Evolutionary conservation across 1,140 invertebrate genomes (phyloP), one percentile per base, ranked within the genome.

Genomic region (Leguminivora glycinivorella): DNA sequence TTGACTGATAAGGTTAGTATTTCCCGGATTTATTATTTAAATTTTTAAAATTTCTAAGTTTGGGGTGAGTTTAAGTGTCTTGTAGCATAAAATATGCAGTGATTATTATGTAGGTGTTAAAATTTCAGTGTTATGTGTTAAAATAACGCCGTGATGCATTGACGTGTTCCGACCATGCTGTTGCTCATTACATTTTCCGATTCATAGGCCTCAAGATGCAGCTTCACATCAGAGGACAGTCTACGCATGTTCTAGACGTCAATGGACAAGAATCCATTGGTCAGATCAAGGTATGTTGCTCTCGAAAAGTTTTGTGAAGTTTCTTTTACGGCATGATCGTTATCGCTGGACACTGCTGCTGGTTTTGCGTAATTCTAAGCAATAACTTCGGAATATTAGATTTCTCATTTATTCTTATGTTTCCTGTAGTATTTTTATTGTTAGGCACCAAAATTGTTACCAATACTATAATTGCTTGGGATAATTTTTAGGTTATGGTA

Each of bases 191-290:
- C 74, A 74, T 83, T 83, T 79, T 75, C 69, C 31, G 17, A 77
- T 91, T 76, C 87, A 91, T 87, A 83, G 74, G 52, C 74, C 77
- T 80, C 85, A 91, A 87, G 74, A 93, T 93, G 92, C 91, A 93
- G 87, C 83, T 93, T 75, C 90, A 92, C 79, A 91, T 93, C 71
- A 85, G 91, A 85, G 92, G 91, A 82, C 87, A 89, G 78, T 86
- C 88, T 63, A 90, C 90, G 29, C 91, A 92, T 78, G 87, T 93
- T 71, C 76, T 93, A 70, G 92, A 93, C 73, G 91, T 92, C 31
- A 79, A 83, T 74, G 89, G 85, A 72, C 83, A 90, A 40, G 91
- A 92, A 74, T 88, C 89, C 74, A 89, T 93, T 75, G 86, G 72
- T 47, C 88, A 89, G 69, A 90, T 93, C 76, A 93, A 93, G 90